phyloP scores from a whole-genome alignment of 1,140 invertebrate species.

The Arion vulgaris region DNA sequence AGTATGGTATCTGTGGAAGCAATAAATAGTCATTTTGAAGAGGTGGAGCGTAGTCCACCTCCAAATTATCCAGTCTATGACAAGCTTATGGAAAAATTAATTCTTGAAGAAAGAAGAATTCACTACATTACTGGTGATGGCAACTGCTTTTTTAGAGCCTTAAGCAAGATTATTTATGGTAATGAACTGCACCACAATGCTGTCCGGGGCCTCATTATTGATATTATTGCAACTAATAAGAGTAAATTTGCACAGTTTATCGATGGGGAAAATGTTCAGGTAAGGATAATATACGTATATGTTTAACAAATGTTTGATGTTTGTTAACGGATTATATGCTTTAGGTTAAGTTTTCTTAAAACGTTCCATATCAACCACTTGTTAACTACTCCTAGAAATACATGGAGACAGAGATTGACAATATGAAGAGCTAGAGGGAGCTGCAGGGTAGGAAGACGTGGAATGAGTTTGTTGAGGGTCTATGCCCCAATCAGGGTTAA shows the following conservation, averaged over 20 bases:
- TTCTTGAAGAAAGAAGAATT: slow-evolving; percentile 49
- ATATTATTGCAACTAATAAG: slow-evolving; percentile 57
- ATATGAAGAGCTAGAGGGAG: too few species aligned
- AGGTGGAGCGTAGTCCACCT: neutral
- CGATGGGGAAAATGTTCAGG: slow-evolving; percentile 47
- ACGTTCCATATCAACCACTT: too few species aligned
- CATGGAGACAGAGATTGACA: too few species aligned
- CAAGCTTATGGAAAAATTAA: slow-evolving; percentile 34
- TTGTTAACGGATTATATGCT: too few species aligned
- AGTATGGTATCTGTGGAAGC: neutral
- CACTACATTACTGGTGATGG: slow-evolving; percentile 67
- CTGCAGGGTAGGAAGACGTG: too few species aligned
- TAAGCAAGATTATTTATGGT: slow-evolving; percentile 65
- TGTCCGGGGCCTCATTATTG: slow-evolving; percentile 58
- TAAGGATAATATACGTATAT: too few species aligned
- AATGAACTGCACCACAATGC: slow-evolving; percentile 59
- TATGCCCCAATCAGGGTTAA: too few species aligned
- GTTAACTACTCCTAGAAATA: too few species aligned
- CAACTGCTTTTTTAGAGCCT: slow-evolving; percentile 68
- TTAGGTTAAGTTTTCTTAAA: too few species aligned
- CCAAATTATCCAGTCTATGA: slow-evolving; percentile 30
- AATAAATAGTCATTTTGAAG: neutral
- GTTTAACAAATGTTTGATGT: too few species aligned
- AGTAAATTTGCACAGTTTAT: slow-evolving; percentile 61
- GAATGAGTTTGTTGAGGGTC: too few species aligned